Evolutionary conservation across 2,888 invertebrate genomes (phyloP), one percentile per base, ranked within the genome.

Genomic region (Xanthorhoe designata): DNA sequence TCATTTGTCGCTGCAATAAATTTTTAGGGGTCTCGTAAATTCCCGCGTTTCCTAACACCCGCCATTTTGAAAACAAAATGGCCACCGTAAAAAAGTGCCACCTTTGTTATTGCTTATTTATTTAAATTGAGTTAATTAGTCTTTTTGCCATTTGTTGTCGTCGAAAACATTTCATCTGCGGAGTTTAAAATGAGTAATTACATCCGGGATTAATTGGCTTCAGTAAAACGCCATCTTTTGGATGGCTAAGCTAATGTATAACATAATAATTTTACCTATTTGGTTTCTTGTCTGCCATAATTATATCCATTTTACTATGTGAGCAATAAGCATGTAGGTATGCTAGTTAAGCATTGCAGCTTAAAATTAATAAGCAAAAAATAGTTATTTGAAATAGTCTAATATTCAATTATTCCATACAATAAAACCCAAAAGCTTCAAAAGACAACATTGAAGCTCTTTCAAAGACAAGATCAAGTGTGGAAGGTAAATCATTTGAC

Each of bases 41-140:
- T 68, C 59, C 54, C 71, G 71, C 67, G 61, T 70, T 70, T 72
- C 58, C 71, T 73, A 73, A 73, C 67, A 63, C 61, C 66, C 52
- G 67, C 75, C 72, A 72, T 75, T 75, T 74, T 70, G 66, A 66
- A 73, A 71, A 64, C 64, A 74, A 79, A 77, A 78, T 75, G 75
- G 77, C 70, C 45, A 52, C 68, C 62, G 67, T 65, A 75, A 73
- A 78, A 79, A 80, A 78, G 68, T 71, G 73, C 67, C 72, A 73
- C 66, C 71, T 74, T 78, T 80, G 52, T 65, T 78, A 83, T 79
- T 78, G 81, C 78, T 78, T 84, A 80, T 85, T 83, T 84, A 83
- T 85, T 85, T 80, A 83, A 84, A 85, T 85, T 78, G 73, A 35
- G 66, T 74, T 80, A 84, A 85, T 85, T 84, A 84, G 76, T 75